A percentile compares a stretch with the other conserved stretches of the same genome.
These are phyloP conservation scores for Gobius niger DNA, from an alignment of 2,113 vertebrate genomes.

Conservation along the genomic window DNA sequence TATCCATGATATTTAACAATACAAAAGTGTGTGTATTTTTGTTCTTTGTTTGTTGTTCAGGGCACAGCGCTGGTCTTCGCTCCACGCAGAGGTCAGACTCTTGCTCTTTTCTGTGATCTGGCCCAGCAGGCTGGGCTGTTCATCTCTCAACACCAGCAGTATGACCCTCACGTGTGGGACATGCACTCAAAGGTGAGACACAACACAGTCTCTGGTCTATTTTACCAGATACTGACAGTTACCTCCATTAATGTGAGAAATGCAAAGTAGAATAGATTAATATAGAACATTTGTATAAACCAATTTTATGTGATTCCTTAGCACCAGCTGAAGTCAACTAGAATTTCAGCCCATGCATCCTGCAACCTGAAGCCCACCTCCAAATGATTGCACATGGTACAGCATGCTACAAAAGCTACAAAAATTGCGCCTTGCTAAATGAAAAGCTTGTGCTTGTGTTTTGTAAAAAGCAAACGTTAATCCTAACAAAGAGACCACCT, in stretches of 20 bases:
- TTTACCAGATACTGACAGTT: neutral
- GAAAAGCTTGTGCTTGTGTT: neutral
- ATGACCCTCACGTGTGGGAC: slow-evolving; percentile 93
- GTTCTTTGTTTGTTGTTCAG: slow-evolving; percentile 62
- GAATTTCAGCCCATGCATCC: neutral
- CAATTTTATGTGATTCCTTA: no score
- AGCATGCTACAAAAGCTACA: neutral
- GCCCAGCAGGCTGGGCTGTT: slow-evolving; percentile 88
- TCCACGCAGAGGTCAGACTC: slow-evolving; percentile 89
- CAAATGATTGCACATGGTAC: neutral
- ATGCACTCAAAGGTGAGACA: slow-evolving; percentile 91
- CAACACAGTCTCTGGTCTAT: neutral
- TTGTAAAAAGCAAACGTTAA: neutral
- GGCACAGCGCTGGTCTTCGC: slow-evolving; percentile 93
- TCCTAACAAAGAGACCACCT: slow-evolving; percentile 8
- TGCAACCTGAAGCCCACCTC: neutral
- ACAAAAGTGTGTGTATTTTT: neutral
- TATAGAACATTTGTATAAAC: no score
- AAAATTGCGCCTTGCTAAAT: slow-evolving; percentile 2
- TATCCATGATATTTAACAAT: neutral
- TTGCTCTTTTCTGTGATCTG: slow-evolving; percentile 90
- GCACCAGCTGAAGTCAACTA: neutral
- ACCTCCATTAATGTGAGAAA: no score
- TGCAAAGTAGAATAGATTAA: no score
- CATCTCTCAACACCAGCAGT: slow-evolving; percentile 91